Evolutionary conservation across 2,888 invertebrate species (phyloP).

Genomic region (Dilophus febrilis): DNA sequence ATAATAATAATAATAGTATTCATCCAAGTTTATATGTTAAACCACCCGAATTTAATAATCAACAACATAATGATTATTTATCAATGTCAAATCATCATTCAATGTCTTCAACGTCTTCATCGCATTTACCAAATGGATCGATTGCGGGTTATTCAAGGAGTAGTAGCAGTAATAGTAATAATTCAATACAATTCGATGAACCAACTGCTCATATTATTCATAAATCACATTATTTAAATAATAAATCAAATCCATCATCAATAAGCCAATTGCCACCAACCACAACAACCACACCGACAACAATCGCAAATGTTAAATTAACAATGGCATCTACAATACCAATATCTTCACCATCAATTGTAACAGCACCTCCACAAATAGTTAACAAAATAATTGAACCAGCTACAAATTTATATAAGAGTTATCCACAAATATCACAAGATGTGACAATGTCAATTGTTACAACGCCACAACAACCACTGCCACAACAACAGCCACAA

Average conservation of each 20-base stretch:
- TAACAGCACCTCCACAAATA: too few relatives aligned
- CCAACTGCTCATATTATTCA: constrained; percentile 10
- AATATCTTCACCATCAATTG: too few relatives aligned
- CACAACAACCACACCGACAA: background rate
- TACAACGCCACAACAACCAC: background rate
- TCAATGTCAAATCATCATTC: background rate
- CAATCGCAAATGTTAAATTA: background rate
- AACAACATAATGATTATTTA: background rate
- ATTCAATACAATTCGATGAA: constrained; percentile 5
- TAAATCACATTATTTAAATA: constrained; percentile 4
- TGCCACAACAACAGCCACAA: background rate
- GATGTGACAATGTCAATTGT: constrained; percentile 11
- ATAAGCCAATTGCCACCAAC: background rate
- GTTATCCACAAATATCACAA: constrained; percentile 10
- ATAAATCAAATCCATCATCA: background rate
- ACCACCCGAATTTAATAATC: constrained; percentile 11
- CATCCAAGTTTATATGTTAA: constrained; percentile 11
- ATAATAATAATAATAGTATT: background rate
- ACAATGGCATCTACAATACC: too few relatives aligned
- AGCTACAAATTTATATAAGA: background rate
- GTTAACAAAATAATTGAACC: too few relatives aligned
- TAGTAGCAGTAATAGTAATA: background rate
- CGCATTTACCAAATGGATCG: too few relatives aligned
- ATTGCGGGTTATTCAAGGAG: too few relatives aligned
- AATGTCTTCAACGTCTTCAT: constrained; percentile 1